Evolutionary conservation across 2,113 vertebrate genomes (phyloP), one percentile per base, ranked within the genome.

Genomic region (Gopherus evgoodei): DNA sequence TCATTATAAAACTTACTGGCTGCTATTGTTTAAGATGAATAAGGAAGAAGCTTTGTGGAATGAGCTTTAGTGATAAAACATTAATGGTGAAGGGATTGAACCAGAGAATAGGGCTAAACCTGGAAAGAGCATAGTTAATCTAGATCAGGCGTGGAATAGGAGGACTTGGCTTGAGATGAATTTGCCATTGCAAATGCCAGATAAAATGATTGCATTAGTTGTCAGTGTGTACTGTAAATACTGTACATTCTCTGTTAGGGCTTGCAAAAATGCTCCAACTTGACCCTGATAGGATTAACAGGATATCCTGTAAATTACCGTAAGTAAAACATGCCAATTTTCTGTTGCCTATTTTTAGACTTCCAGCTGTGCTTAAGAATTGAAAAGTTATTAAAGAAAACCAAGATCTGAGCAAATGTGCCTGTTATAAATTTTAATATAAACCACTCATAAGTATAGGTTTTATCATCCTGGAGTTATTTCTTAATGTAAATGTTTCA

Each of bases 381-480:
- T 96, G 97, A 97, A 96, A 94, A 94, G 86, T 96, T 97, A 97
- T 97, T 98, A 94, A 97, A 97, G 95, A 93, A 97, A 95, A 87
- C 79, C 95, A 95, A 93, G 94, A 97, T 97, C 97, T 97, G 93
- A 97, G 89, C 82, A 90, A 97, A 93, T 59, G 83, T 88, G 96
- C 88, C 94, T 94, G 93, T 93, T 96, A 96, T 93, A 96, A 95
- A 96, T 95, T 92, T 93, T 89, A 96, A 92, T 91, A 96, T 97
- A 97, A 97, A 86, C 85, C 84, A 92, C 90, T 96, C 97, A 91
- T 93, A 97, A 96, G 92, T 81, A 95, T 62, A 94, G 79, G 88
- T 89, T 97, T 97, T 97, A 97, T 97, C 97, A 97, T 97, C 94
- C 83, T 84, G 6, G 93, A 97, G 94, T 95, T 97, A 97, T 97